Base-by-base conservation (phyloP, 2,888 invertebrate genomes). In the Chorisops tibialis region DNA sequence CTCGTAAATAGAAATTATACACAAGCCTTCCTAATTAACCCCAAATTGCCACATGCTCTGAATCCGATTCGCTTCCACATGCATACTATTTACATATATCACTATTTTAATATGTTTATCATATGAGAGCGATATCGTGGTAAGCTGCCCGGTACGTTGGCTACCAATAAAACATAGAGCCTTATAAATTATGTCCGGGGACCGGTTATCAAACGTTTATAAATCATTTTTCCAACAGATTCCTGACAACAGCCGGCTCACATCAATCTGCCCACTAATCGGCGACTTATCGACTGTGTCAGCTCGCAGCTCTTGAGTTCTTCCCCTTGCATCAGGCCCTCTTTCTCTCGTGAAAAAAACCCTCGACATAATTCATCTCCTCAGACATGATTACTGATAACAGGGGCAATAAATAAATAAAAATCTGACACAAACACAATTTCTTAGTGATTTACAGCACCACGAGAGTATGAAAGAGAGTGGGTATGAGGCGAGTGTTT, bases 371-470 rank as follows among this genome's bases (percentile, higher is more conserved):
- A 56, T 56, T 56, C 43, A 56, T 56, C 56, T 56, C 43, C 43
- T 16, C 56, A 43, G 56, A 56, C 56, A 56, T 56, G 56, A 56
- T 56, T 56, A 45, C 56, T 56, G 56, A 56, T 56, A 56, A 56
- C 56, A 45, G 56, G 35, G 30, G 56, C 56, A 56, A 56, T 56
- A 56, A 56, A 56, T 56, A 56, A 56, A 56, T 56, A 56, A 56
- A 56, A 56, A 56, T 56, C 56, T 56, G 56, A 56, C 56, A 56
- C 43, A 56, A 56, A 56, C 56, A 56, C 43, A 56, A 56, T 56
- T 56, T 56, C 56, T 56, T 43, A 43, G 56, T 56, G 56, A 56
- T 56, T 56, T 56, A 56, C 56, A 56, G 45, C 56, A 14, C 43
- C 56, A 43, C 14, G 47, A 9, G 16, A 30, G 54, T 43, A 35